Evolutionary conservation across 2,888 invertebrate genomes (phyloP).

Genomic region (Ophioninae sp.): DNA sequence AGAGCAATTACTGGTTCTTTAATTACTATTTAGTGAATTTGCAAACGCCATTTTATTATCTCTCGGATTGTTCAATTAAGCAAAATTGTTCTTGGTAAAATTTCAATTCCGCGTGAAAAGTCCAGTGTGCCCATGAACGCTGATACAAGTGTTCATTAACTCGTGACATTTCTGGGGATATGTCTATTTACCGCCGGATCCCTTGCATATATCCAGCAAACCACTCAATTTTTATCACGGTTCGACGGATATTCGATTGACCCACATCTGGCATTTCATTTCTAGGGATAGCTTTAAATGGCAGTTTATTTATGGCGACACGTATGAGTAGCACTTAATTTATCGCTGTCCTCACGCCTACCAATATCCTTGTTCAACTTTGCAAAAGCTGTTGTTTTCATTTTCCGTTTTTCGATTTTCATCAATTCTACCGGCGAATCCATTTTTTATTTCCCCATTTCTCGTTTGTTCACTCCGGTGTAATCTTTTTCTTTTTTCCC

Average conservation of each 20-base stretch:
- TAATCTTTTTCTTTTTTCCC: constrained; percentile 4
- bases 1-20: too few species aligned
- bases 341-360: neutral
- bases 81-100: neutral
- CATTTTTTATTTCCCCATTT: neutral
- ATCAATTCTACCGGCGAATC: neutral
- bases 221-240: constrained; percentile 26
- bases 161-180: neutral
- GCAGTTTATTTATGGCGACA: neutral
- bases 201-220: neutral
- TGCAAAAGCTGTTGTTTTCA: neutral
- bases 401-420: neutral
- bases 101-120: neutral
- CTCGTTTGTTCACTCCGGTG: neutral
- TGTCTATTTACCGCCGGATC: neutral
- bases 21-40: too few species aligned
- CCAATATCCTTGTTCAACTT: neutral
- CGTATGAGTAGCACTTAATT: neutral
- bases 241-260: constrained; percentile 28
- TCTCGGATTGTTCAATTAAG: neutral
- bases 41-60: too few species aligned
- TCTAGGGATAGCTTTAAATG: neutral
- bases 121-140: neutral
- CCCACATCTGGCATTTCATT: constrained; percentile 34
- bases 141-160: neutral